Percentiles rank a stretch among this genome's conserved stretches.
phyloP scores from a whole-genome alignment of 2,113 vertebrate species.

The Thunnus thynnus region DNA sequence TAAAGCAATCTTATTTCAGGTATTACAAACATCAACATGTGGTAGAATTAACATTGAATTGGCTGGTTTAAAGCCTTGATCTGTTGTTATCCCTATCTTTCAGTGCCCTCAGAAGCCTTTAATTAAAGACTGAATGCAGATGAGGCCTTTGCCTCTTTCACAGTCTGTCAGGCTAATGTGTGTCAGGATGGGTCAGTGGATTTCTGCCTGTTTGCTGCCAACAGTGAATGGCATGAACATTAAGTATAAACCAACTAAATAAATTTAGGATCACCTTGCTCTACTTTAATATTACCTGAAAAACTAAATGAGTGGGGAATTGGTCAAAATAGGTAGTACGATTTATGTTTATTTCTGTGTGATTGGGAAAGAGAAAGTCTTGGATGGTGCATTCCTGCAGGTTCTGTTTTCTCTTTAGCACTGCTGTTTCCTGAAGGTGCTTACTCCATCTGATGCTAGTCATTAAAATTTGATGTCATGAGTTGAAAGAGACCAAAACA shows the following conservation, averaged over 20 bases:
- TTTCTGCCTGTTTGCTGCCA: conserved; percentile 65
- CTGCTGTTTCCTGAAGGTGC: conserved; percentile 45
- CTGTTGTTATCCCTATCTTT: conserved; percentile 32
- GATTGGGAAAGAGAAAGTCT: conserved; percentile 13
- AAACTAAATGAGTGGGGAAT: conserved; percentile 31
- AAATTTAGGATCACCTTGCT: conserved; percentile 58
- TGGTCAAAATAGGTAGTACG: not conserved
- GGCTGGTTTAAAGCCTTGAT: conserved; percentile 39
- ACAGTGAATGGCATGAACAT: conserved; percentile 77
- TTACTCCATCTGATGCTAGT: conserved; percentile 35
- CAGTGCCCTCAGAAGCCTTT: conserved; percentile 60
- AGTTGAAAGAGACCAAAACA: conserved; percentile 47
- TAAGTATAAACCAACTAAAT: conserved; percentile 72
- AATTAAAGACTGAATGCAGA: conserved; percentile 67
- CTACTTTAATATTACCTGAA: conserved; percentile 58
- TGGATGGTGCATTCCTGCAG: not conserved
- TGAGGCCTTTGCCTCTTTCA: conserved; percentile 50
- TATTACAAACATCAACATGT: conserved; percentile 58
- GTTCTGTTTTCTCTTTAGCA: not conserved
- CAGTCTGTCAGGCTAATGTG: conserved; percentile 55
- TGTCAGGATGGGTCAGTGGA: conserved; percentile 70
- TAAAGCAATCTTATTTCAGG: conserved; percentile 59
- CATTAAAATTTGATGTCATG: conserved; percentile 42
- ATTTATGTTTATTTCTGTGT: conserved; percentile 1
- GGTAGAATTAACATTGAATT: conserved; percentile 25